Evolutionary conservation across 2,113 vertebrate genomes (phyloP).

Genomic region (Xyrauchen texanus): DNA sequence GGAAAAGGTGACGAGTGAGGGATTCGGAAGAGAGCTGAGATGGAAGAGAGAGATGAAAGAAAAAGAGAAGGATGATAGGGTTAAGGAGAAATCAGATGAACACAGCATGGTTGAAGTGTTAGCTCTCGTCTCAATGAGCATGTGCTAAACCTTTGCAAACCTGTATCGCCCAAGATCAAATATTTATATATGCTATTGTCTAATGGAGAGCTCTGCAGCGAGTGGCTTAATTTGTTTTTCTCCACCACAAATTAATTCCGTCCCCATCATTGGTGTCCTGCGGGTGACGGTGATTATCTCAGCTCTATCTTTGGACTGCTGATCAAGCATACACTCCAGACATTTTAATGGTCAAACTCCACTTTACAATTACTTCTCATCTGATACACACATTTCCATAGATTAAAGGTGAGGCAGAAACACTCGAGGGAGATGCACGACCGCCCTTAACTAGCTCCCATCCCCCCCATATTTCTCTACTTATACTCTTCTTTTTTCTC

Average conservation of each 20-base stretch:
- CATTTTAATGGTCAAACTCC: slow-evolving; percentile 73
- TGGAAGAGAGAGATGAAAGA: slow-evolving; percentile 56
- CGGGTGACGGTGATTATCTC: slow-evolving; percentile 69
- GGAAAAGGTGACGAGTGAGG: slow-evolving; percentile 12
- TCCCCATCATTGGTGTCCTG: slow-evolving; percentile 71
- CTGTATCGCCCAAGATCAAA: slow-evolving; percentile 77
- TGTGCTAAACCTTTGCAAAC: slow-evolving; percentile 79
- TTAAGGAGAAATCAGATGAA: slow-evolving; percentile 1
- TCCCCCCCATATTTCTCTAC: slow-evolving; percentile 12
- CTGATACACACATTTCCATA: slow-evolving; percentile 73
- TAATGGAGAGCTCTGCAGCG: slow-evolving; percentile 62
- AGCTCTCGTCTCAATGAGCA: slow-evolving; percentile 76
- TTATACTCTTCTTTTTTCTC: slow-evolving; percentile 43
- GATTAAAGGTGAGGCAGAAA: slow-evolving; percentile 73
- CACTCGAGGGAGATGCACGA: slow-evolving; percentile 55
- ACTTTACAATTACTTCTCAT: slow-evolving; percentile 77
- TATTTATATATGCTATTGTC: slow-evolving; percentile 84
- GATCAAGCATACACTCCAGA: slow-evolving; percentile 68
- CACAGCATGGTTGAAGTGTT: slow-evolving; percentile 63
- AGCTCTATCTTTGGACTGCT: slow-evolving; percentile 55
- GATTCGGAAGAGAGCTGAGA: slow-evolving; percentile 56
- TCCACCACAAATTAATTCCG: slow-evolving; percentile 75
- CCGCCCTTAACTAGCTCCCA: slow-evolving; percentile 27
- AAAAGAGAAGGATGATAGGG: neutral
- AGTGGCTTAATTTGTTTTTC: slow-evolving; percentile 78